Evolutionary conservation across 2,888 invertebrate species (phyloP).

Genomic region (Scaptomyza polygonia): DNA sequence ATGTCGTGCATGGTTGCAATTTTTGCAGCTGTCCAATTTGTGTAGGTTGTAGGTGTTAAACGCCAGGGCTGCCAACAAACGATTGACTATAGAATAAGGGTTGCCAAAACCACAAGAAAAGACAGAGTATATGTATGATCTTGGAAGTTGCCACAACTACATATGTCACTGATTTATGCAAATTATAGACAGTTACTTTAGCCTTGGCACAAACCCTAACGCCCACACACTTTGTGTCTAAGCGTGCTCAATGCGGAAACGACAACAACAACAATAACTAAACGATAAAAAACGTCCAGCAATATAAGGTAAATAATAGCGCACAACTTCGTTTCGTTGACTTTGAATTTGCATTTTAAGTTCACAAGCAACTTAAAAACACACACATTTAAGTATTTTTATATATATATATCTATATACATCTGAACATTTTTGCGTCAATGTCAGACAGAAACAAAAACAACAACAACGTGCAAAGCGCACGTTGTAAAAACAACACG

Average conservation of each 20-base stretch:
- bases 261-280: slow-evolving; percentile 2
- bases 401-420: background rate
- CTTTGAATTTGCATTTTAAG: slow-evolving; percentile 62
- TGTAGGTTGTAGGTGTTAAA: slow-evolving; percentile 34
- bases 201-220: slow-evolving; percentile 40
- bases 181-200: slow-evolving; percentile 14
- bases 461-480: slow-evolving; percentile 36
- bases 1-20: slow-evolving; percentile 53
- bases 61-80: slow-evolving; percentile 38
- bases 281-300: slow-evolving; percentile 2
- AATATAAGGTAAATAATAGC: slow-evolving; percentile 34
- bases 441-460: slow-evolving; percentile 59
- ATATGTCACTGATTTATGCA: slow-evolving; percentile 20
- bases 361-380: slow-evolving; percentile 44
- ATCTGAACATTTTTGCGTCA: slow-evolving; percentile 64
- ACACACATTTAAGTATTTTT: background rate
- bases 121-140: background rate
- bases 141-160: slow-evolving; percentile 19
- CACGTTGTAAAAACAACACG: slow-evolving; percentile 77
- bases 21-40: slow-evolving; percentile 53
- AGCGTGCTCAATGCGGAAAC: slow-evolving; percentile 41
- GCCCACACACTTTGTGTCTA: slow-evolving; percentile 23
- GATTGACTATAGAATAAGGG: slow-evolving; percentile 5
- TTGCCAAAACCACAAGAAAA: slow-evolving; percentile 9
- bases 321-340: slow-evolving; percentile 45